Percentiles rank a stretch among this genome's conserved stretches.
These are phyloP conservation scores for Platorchestia sp. DNA, from an alignment of 1,140 invertebrate genomes.

Conservation along the genomic window DNA sequence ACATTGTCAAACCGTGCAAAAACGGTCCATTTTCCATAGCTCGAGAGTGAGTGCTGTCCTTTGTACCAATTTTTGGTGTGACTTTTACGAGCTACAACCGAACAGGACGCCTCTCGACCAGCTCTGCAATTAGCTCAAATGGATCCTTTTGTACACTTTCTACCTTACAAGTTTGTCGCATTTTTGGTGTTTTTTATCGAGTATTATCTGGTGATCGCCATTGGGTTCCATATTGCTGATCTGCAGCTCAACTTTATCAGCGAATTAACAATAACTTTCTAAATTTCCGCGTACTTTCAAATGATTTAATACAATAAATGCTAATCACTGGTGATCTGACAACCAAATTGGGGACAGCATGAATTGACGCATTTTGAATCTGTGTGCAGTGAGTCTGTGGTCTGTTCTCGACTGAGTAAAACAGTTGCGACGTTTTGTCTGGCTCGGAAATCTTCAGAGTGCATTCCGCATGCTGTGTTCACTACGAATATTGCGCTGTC, in stretches of 20 bases:
- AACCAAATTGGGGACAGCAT: not conserved
- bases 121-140: not conserved
- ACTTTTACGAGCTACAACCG: not conserved
- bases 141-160: not conserved
- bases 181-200: not conserved
- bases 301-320: not conserved
- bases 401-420: not conserved
- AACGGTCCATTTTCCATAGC: not conserved
- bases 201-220: not conserved
- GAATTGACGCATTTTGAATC: too few relatives aligned
- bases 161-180: not conserved
- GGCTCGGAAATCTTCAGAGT: not conserved
- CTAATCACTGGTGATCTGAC: not conserved
- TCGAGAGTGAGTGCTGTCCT: not conserved
- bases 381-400: not conserved
- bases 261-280: too few relatives aligned
- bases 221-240: not conserved
- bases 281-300: not conserved
- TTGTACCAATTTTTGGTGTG: not conserved
- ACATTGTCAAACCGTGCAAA: not conserved
- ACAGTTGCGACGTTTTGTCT: not conserved
- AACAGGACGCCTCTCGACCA: not conserved
- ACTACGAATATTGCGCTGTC: too few relatives aligned
- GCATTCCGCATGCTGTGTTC: not conserved
- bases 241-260: too few relatives aligned